Conservation (phyloP, 2,113 vertebrate species). For the Heterotis niloticus region DNA sequence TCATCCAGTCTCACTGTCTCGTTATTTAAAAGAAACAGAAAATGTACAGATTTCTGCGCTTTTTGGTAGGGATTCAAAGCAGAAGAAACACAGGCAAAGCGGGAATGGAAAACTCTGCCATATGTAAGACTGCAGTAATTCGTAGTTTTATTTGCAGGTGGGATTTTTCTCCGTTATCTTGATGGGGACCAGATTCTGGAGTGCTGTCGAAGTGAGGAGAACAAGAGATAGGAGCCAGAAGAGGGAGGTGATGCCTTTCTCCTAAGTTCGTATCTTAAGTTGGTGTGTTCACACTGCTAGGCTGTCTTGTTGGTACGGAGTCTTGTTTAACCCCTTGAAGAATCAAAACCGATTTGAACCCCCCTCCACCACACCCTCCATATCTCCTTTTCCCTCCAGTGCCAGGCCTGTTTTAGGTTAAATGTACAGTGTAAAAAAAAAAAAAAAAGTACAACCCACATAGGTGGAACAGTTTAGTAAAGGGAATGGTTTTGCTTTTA, state of each 20-base stretch:
- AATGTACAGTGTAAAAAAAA: too few species aligned
- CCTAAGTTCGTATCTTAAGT: not conserved
- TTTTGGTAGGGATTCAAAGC: too few species aligned
- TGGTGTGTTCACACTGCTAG: not conserved
- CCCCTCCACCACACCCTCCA: not conserved
- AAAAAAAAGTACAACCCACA: too few species aligned
- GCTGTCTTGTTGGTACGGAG: slow-evolving; percentile 18
- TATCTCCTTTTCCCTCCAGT: not conserved
- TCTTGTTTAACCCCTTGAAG: not conserved
- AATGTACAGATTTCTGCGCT: too few species aligned
- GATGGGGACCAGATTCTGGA: not conserved
- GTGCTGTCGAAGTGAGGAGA: not conserved
- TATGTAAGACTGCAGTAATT: not conserved
- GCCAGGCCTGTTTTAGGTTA: too few species aligned
- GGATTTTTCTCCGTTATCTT: too few species aligned
- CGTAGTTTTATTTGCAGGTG: not conserved
- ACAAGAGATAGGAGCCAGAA: not conserved
- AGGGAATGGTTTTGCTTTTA: too few species aligned
- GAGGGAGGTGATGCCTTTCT: not conserved
- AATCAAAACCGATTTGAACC: slow-evolving; percentile 14
- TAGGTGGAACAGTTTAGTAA: too few species aligned
- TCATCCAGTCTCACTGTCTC: too few species aligned
- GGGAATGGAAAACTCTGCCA: not conserved
- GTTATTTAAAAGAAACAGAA: too few species aligned
- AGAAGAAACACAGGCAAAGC: not conserved